phyloP scores from a whole-genome alignment of 2,113 vertebrate genomes.

The Leptosomus discolor region DNA sequence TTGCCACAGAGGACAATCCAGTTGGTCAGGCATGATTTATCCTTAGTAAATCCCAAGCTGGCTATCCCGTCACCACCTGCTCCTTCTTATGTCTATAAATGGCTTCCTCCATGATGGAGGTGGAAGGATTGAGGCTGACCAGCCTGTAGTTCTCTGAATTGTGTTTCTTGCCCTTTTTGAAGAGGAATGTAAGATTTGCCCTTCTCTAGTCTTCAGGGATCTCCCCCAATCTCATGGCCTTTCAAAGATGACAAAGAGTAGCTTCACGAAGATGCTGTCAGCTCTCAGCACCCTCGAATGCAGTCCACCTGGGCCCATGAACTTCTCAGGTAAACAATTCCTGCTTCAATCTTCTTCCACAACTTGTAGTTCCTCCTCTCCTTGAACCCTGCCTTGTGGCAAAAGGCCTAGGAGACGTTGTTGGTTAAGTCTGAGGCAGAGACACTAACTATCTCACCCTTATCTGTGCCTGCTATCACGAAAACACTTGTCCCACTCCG shows the following conservation, averaged over 20 bases:
- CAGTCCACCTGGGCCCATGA: fast-evolving
- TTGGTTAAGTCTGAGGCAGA: neutral
- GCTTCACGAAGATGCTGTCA: neutral
- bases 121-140: neutral
- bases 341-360: neutral
- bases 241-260: neutral
- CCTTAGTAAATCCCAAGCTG: neutral
- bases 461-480: neutral
- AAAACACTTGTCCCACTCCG: neutral
- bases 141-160: neutral
- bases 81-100: neutral
- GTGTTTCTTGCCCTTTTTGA: neutral
- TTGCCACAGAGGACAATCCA: neutral
- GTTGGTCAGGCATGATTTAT: neutral
- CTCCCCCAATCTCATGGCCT: neutral
- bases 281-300: neutral
- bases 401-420: neutral
- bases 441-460: neutral
- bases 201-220: neutral
- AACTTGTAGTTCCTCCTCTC: neutral
- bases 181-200: fast-evolving
- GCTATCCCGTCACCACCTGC: neutral
- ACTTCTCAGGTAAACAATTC: neutral
- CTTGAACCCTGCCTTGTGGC: neutral
- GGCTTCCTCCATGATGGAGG: neutral